These are phyloP conservation scores for Apis florea DNA, from an alignment of 1,140 invertebrate species.

Conservation along the genomic window DNA sequence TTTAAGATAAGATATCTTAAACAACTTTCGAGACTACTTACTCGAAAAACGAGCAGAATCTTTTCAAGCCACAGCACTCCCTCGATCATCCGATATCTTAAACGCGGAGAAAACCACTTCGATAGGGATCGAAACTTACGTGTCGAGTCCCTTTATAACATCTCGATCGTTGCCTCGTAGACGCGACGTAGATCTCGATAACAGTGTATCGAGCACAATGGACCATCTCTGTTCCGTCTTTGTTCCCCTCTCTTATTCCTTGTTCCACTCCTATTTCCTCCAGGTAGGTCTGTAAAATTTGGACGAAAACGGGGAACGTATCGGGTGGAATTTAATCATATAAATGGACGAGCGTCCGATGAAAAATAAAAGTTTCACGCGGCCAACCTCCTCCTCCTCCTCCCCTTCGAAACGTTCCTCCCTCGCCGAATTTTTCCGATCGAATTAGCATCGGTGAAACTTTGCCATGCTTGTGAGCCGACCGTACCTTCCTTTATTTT, in stretches of 20 bases:
- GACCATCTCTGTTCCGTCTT: conserved; percentile 2
- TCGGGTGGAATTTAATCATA: conserved; percentile 71
- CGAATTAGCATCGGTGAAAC: conserved; percentile 62
- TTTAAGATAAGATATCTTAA: not conserved
- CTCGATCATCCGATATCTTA: not conserved
- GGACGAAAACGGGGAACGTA: conserved; percentile 42
- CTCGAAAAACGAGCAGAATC: not conserved
- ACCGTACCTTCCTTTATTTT: conserved; percentile 38
- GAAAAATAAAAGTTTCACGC: conserved; percentile 66
- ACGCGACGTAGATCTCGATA: conserved; percentile 23
- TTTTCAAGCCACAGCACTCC: not conserved
- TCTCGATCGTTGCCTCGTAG: conserved; percentile 16
- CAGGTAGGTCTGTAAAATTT: conserved; percentile 69
- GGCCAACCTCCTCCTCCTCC: conserved; percentile 12
- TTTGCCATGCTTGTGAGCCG: conserved; percentile 48
- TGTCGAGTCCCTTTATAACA: conserved; percentile 16
- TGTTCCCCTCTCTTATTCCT: not conserved
- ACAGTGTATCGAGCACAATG: not conserved
- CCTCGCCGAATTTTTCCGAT: conserved; percentile 62
- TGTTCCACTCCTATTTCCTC: conserved; percentile 22
- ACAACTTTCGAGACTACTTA: not conserved
- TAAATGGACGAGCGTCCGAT: conserved; percentile 66
- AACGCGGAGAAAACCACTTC: not conserved
- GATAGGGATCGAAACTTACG: not conserved
- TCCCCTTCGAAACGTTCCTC: not conserved